Conservation (phyloP, 2,888 invertebrate species). For the Creontiades dilutus region DNA sequence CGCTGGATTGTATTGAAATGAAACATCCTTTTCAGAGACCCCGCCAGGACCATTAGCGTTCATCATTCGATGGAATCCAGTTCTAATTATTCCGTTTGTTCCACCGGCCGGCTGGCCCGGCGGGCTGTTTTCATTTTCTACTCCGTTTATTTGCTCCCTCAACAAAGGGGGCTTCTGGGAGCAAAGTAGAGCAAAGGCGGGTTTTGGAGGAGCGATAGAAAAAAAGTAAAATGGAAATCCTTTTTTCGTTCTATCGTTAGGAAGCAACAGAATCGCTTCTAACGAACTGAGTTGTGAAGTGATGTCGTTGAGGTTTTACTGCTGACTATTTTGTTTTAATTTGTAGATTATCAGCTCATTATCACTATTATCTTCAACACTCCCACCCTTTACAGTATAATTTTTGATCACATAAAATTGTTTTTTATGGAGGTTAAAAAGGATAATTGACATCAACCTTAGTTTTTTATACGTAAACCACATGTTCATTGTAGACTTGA, state of each 20-base stretch:
- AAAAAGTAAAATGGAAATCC: background rate
- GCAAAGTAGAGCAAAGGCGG: background rate
- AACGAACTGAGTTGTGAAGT: background rate
- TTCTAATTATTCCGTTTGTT: conserved; percentile 39
- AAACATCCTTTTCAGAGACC: conserved; percentile 29
- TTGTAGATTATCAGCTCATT: too few relatives aligned
- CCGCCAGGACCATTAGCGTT: conserved; percentile 20
- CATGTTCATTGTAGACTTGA: too few relatives aligned
- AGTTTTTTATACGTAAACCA: too few relatives aligned
- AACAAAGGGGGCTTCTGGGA: background rate
- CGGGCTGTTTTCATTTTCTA: conserved; percentile 10
- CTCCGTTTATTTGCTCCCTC: conserved; percentile 3
- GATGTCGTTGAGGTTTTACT: background rate
- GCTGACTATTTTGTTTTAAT: too few relatives aligned
- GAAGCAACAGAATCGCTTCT: background rate
- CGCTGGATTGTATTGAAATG: conserved; percentile 20
- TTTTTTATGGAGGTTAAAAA: too few relatives aligned
- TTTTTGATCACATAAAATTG: too few relatives aligned
- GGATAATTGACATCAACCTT: too few relatives aligned
- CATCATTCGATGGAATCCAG: conserved; percentile 22
- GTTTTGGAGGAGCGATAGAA: background rate
- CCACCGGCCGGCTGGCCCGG: background rate
- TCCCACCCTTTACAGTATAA: too few relatives aligned
- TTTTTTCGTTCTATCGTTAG: background rate
- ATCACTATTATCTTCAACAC: too few relatives aligned